Conservation (phyloP, 2,113 vertebrate genomes). For the Heterocephalus glaber region DNA sequence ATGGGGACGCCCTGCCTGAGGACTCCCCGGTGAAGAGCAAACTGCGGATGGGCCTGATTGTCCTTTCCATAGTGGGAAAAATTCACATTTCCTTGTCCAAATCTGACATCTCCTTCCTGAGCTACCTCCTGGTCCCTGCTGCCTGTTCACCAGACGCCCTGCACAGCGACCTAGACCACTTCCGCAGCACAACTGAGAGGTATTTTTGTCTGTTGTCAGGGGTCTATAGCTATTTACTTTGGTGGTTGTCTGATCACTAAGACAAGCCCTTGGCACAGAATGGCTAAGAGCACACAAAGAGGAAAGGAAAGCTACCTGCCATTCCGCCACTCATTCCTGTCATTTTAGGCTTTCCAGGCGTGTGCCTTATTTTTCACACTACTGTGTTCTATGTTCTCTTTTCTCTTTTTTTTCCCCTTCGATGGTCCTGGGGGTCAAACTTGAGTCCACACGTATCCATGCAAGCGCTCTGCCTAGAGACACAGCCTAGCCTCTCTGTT, state of each 20-base stretch:
- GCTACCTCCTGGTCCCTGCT: conserved; percentile 75
- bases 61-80: fast-evolving
- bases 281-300: neutral
- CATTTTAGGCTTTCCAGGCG: neutral
- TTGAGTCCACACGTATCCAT: neutral
- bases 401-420: neutral
- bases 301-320: fast-evolving
- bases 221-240: neutral
- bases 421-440: neutral
- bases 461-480: neutral
- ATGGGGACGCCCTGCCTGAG: fast-evolving
- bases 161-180: neutral
- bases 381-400: neutral
- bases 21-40: neutral
- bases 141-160: neutral
- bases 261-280: neutral
- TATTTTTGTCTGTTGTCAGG: neutral
- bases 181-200: neutral
- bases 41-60: conserved; percentile 80
- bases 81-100: fast-evolving
- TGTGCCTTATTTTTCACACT: fast-evolving
- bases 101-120: fast-evolving
- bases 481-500: neutral
- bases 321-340: too few relatives aligned
- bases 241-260: neutral